These are phyloP conservation scores for Acropora yongei DNA, from an alignment of 64 coral and sea anemone species.

Conservation along the genomic window DNA sequence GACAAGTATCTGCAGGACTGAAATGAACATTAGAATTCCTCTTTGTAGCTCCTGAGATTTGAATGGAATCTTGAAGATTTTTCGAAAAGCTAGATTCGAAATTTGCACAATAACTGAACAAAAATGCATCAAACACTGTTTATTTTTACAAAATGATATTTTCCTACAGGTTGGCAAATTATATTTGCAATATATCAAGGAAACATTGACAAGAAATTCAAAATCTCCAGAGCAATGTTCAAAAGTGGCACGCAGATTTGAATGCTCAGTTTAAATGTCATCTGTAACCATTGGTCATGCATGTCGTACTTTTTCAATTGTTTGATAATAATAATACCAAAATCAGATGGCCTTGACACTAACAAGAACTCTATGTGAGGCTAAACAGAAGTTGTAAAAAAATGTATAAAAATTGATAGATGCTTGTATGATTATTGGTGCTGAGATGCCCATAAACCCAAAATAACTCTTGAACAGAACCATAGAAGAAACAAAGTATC, in stretches of 20 bases:
- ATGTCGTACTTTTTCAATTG: not conserved
- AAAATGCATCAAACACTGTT: not conserved
- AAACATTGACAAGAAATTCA: not conserved
- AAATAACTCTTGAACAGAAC: not conserved
- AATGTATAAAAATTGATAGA: not conserved
- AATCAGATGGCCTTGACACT: conserved; percentile 2
- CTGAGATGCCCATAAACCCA: conserved; percentile 1
- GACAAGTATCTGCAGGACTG: not conserved
- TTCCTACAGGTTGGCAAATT: not conserved
- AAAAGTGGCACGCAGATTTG: not conserved
- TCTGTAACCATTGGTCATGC: not conserved
- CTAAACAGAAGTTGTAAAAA: conserved; percentile 4
- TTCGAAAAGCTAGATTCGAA: not conserved
- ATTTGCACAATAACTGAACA: conserved; percentile 15
- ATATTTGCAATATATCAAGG: conserved; percentile 12
- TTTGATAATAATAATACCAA: not conserved
- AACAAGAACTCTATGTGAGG: not conserved
- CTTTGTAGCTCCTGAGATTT: not conserved
- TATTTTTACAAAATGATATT: conserved; percentile 3
- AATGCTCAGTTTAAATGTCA: conserved; percentile 4
- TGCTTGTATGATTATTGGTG: conserved; percentile 2
- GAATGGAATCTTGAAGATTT: conserved; percentile 11
- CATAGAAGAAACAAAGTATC: conserved; percentile 11
- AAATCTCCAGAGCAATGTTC: not conserved
- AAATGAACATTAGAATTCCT: not conserved